Percentiles rank a stretch among this genome's conserved stretches.
Conservation (phyloP, 2,113 vertebrate genomes). For the Semnopithecus entellus region DNA sequence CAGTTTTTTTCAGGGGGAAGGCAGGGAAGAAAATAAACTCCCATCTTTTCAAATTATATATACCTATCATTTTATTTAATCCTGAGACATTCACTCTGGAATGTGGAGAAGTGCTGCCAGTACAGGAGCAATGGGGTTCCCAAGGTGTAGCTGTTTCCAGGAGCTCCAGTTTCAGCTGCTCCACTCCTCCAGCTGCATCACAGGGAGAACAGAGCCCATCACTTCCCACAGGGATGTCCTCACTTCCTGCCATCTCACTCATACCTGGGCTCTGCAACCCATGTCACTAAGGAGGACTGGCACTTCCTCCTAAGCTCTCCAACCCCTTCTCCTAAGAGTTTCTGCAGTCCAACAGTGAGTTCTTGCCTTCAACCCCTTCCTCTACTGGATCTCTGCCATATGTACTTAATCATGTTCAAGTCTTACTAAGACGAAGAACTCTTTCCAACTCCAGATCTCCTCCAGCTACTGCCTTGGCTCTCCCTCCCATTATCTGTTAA, state of each 20-base stretch:
- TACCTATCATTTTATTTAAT: background rate
- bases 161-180: too few relatives aligned
- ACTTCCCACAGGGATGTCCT: background rate
- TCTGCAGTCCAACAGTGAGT: background rate
- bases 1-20: constrained; percentile 28
- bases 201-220: background rate
- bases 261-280: background rate
- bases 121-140: background rate
- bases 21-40: background rate
- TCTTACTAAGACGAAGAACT: background rate
- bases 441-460: background rate
- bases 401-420: background rate
- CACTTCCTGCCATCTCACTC: background rate
- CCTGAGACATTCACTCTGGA: background rate
- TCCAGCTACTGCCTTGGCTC: background rate
- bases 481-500: background rate
- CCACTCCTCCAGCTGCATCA: background rate
- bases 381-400: background rate
- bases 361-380: background rate
- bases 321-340: background rate
- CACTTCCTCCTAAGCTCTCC: background rate
- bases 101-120: background rate
- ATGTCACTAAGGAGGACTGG: background rate
- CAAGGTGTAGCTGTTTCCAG: background rate
- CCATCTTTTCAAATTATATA: background rate